Conservation (phyloP, 1,140 invertebrate genomes). For the Hypothenemus hampei region DNA sequence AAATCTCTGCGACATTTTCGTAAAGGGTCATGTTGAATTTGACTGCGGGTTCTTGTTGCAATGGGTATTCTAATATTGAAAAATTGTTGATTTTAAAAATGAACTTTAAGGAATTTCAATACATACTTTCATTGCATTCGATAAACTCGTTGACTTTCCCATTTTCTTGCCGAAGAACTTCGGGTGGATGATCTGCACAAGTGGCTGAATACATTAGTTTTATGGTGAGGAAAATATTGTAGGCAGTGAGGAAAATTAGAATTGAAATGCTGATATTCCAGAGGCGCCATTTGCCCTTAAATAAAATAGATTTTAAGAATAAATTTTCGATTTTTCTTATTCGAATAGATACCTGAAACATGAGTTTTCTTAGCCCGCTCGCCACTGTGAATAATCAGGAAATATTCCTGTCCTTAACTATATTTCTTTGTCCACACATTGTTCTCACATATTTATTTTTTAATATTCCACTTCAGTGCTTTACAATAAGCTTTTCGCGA, state of each 20-base stretch:
- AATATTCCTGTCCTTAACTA: too few relatives aligned
- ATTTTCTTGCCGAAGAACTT: too few relatives aligned
- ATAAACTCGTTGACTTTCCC: too few relatives aligned
- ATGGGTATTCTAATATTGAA: conserved; percentile 8
- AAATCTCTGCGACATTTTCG: not conserved
- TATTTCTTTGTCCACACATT: too few relatives aligned
- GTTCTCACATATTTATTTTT: too few relatives aligned
- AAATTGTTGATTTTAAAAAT: not conserved
- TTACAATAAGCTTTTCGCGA: too few relatives aligned
- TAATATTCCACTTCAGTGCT: too few relatives aligned
- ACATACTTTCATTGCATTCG: not conserved
- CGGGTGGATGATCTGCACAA: conserved; percentile 46
- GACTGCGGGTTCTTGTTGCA: conserved; percentile 13
- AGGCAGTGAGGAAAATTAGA: conserved; percentile 59
- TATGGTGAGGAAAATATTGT: conserved; percentile 65
- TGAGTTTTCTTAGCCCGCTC: conserved; percentile 3
- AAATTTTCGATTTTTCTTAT: not conserved
- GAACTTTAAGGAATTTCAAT: conserved; percentile 5
- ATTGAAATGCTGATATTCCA: conserved; percentile 63
- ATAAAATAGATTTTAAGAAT: conserved; percentile 3
- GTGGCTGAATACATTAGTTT: conserved; percentile 57
- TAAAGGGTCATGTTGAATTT: conserved; percentile 13
- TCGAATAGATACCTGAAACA: conserved; percentile 19
- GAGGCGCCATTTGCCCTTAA: conserved; percentile 52
- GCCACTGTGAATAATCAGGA: conserved; percentile 6